Evolutionary conservation across 1,140 invertebrate genomes (phyloP).

Genomic region (Macrosteles quadrilineatus): DNA sequence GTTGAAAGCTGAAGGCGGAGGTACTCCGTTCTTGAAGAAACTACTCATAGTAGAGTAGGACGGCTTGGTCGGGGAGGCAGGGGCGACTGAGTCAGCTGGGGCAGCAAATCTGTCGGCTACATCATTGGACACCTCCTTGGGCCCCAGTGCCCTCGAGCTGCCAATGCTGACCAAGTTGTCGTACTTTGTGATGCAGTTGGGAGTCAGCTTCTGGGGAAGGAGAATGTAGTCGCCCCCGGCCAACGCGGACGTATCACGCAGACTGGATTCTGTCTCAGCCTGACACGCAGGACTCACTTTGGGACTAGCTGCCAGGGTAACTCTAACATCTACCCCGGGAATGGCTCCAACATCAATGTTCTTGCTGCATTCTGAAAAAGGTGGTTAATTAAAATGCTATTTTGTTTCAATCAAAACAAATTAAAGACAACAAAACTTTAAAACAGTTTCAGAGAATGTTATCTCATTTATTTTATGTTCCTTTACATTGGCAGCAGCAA

Average conservation of each 20-base stretch:
- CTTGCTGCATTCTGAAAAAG: no score
- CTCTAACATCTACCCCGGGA: background rate
- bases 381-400: no score
- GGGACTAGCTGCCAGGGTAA: background rate
- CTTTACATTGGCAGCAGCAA: no score
- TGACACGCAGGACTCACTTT: background rate
- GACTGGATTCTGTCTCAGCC: background rate
- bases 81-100: no score
- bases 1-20: no score
- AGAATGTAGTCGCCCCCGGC: slow-evolving; percentile 1
- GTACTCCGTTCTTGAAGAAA: no score
- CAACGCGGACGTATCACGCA: background rate
- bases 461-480: no score
- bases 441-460: no score
- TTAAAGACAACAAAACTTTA: no score
- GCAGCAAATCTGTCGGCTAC: background rate
- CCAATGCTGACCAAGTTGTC: background rate
- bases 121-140: background rate
- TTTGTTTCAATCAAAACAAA: no score
- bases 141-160: background rate
- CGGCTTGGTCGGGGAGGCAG: no score
- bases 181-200: background rate
- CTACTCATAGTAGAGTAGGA: no score
- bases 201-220: background rate
- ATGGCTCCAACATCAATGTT: background rate